Evolutionary conservation across 2,113 vertebrate genomes (phyloP), one percentile per base, ranked within the genome.

Genomic region (Marmota flaviventris): DNA sequence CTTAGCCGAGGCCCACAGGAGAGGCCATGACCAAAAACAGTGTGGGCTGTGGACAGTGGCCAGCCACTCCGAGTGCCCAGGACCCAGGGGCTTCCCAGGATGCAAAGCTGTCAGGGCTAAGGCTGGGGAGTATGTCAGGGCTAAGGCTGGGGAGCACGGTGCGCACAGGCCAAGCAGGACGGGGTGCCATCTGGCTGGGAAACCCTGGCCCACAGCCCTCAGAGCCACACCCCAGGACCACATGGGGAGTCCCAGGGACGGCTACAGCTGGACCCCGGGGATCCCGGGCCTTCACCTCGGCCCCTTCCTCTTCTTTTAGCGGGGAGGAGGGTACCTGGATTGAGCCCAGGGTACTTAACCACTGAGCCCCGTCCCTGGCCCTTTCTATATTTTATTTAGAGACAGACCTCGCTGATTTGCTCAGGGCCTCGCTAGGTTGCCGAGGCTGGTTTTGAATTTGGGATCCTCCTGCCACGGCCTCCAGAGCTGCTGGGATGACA

Each of bases 1-100:
- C 25, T 85, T 29, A 8, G 39, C 18, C 0, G 2, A 70, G 29
- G 67, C 25, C 39, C 32, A 4, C 20, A 22, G 0, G 39, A 88
- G 29, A 0, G 14, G 13, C 12, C 37, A 34, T 6, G 25, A 48
- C 16, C 7, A 0, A 34, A 67, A 32, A 2, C 0, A 4, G 17
- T 1, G 1, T 12, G 7, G 76, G 56, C 5, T 24, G 8, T 17
- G 9, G 1, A 16, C 0, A 10, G 58, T 25, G 22, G n/a, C 27
- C 63, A 8, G 2, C 6, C 0, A 0, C 4, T 16, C 34, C 29
- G 1, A 8, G 8, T 12, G 27, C 34, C n/a, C 0, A 5, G 29
- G 45, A 48, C 51, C 27, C 4, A 34, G 6, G 22, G 65, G 53
- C 39, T 53, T 63, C 82, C 77, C 8, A 37, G 13, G 6, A 81